phyloP scores from a whole-genome alignment of 2,888 invertebrate species.

The Yponomeuta sedellus region DNA sequence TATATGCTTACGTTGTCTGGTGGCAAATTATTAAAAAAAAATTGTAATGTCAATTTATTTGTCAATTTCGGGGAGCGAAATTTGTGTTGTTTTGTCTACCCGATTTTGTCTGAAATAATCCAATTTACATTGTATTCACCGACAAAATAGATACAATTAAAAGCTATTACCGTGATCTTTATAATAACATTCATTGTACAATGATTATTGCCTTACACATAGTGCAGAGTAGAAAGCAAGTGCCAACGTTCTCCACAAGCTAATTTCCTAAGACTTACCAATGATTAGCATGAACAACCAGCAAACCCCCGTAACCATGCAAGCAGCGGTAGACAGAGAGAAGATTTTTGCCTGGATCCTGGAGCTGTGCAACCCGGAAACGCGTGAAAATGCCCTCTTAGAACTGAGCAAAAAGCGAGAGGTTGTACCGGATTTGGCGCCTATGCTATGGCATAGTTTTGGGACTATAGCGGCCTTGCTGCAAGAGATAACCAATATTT shows the following conservation, averaged over 20 bases:
- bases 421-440: constrained; percentile 96
- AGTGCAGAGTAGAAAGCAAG: constrained; percentile 16
- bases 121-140: not conserved
- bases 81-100: not conserved
- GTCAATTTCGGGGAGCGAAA: constrained; percentile 4
- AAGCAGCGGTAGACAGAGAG: constrained; percentile 87
- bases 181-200: constrained; percentile 14
- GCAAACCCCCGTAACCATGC: constrained; percentile 85
- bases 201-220: constrained; percentile 19
- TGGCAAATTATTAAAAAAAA: not conserved
- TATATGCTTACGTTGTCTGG: not conserved
- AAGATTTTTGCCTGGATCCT: constrained; percentile 95
- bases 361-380: constrained; percentile 94
- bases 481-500: constrained; percentile 98
- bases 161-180: not conserved
- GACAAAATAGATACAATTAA: not conserved
- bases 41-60: not conserved
- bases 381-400: constrained; percentile 96
- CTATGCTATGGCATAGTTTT: constrained; percentile 99
- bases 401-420: constrained; percentile 90
- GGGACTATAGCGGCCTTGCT: constrained; percentile 97
- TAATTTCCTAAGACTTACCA: constrained; percentile 27
- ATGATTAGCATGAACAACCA: constrained; percentile 82
- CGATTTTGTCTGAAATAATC: not conserved
- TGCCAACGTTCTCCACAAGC: constrained; percentile 17